Base-by-base conservation (phyloP, 2,797 vertebrate species). In the Gallinago solitaria region DNA sequence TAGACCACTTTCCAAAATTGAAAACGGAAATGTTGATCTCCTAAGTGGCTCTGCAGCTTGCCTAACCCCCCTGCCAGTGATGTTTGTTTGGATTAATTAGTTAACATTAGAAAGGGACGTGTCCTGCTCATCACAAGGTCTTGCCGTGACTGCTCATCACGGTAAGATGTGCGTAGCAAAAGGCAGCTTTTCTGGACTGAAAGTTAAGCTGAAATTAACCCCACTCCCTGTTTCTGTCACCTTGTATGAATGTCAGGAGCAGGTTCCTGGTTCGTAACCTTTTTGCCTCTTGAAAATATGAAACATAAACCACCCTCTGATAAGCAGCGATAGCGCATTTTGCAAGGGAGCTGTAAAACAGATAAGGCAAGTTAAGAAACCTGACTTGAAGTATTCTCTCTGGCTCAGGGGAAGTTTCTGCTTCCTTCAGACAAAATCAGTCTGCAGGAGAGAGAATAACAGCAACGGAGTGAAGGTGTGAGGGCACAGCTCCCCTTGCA, bases 201-300 rank as follows among this genome's bases (percentile, higher is more conserved):
- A 76, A 85, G 5, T 23, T 82, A 87, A 82, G 3, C 21, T 28
- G 47, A 88, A 86, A 64, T 48, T 18, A 57, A 23, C 23, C 9
- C 19, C 74, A 33, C 65, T 84, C 33, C 87, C 82, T 80, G 23
- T 35, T 87, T 81, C 91, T 86, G 76, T 78, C 87, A 83, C 53
- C 16, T 86, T 68, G 25, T 64, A 47, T 78, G 65, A 91, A 35
- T 17, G 7, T 88, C 87, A 96, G 61, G 28, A 12, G 33, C 53
- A 69, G 16, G 51, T 92, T 93, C 83, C 86, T 82, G 86, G 86
- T 95, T 95, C 75, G 19, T 57, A 87, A 71, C 61, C 87, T 85
- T 93, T 37, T 93, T 80, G 83, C 74, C 24, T 59, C 65, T 75
- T 75, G 76, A 83, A 96, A 96, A 85, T 39, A 75, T 43, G 80